Conservation (phyloP, 2,888 invertebrate species). For the Coenonympha arcania region DNA sequence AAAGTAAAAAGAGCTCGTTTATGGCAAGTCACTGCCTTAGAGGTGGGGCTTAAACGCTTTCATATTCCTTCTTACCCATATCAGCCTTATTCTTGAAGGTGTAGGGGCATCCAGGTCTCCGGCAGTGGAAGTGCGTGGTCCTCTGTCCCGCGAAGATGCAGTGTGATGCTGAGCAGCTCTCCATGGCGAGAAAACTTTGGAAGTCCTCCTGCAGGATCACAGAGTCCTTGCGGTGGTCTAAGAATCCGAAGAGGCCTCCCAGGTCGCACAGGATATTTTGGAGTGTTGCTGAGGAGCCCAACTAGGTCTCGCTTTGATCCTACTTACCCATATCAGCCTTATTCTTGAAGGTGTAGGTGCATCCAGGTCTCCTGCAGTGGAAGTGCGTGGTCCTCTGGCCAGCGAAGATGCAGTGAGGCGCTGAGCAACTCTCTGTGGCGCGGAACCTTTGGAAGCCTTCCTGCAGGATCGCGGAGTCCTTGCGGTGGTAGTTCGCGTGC, state of each 20-base stretch:
- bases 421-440: constrained; percentile 96
- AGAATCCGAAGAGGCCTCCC: too few species aligned
- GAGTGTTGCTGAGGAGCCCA: too few species aligned
- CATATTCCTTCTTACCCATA: constrained; percentile 92
- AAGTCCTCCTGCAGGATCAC: constrained; percentile 98
- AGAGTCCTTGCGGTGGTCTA: constrained; percentile 97
- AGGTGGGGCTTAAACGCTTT: too few species aligned
- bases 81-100: constrained; percentile 99
- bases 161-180: constrained; percentile 92
- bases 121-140: constrained; percentile 98
- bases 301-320: too few species aligned
- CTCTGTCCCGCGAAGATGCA: constrained; percentile 95
- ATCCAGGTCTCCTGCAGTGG: constrained; percentile 92
- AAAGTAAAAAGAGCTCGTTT: too few species aligned
- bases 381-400: constrained; percentile 98
- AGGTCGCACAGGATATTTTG: too few species aligned
- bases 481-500: constrained; percentile 99
- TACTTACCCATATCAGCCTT: constrained; percentile 98
- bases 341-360: constrained; percentile 97
- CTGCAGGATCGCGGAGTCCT: constrained; percentile 97
- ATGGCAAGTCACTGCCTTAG: too few species aligned
- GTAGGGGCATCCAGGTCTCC: constrained; percentile 90
- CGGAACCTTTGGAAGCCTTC: constrained; percentile 98
- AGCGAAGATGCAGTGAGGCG: constrained; percentile 91
- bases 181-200: constrained; percentile 95